These are phyloP conservation scores for Mystacornis crossleyi DNA, from an alignment of 2,113 vertebrate genomes.

Conservation along the genomic window DNA sequence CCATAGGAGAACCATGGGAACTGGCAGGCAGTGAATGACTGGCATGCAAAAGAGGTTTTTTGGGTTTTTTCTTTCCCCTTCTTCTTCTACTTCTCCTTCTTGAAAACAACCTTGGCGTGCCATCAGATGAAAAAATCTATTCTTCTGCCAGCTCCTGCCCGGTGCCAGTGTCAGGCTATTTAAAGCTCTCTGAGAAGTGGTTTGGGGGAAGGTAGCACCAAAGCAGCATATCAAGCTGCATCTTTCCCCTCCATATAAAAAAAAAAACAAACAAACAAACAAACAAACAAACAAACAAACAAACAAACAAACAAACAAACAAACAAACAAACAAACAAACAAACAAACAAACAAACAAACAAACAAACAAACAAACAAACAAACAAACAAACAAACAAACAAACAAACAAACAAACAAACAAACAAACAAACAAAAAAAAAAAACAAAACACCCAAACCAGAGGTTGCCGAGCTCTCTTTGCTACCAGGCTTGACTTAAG, in stretches of 20 bases:
- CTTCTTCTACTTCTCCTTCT: constrained; percentile 24
- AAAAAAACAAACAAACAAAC: neutral
- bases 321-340: no score
- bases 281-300: no score
- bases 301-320: no score
- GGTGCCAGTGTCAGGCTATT: constrained; percentile 53
- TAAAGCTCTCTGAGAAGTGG: constrained; percentile 38
- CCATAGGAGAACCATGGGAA: constrained; percentile 58
- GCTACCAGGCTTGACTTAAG: neutral
- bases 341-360: no score
- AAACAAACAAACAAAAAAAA: accelerated
- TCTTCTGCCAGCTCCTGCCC: constrained; percentile 47
- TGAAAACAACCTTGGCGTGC: constrained; percentile 54
- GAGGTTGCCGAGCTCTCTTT: neutral
- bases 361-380: no score
- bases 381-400: no score
- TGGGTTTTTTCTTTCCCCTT: neutral
- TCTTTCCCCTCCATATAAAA: neutral
- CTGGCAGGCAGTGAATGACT: constrained; percentile 44
- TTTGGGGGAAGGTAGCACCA: neutral
- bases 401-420: no score
- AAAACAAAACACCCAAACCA: neutral
- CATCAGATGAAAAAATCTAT: constrained; percentile 47
- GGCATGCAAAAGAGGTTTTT: neutral
- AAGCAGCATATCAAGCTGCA: neutral